Base-by-base conservation (phyloP, 2,797 vertebrate species). In the Zenarchopterus dispar region DNA sequence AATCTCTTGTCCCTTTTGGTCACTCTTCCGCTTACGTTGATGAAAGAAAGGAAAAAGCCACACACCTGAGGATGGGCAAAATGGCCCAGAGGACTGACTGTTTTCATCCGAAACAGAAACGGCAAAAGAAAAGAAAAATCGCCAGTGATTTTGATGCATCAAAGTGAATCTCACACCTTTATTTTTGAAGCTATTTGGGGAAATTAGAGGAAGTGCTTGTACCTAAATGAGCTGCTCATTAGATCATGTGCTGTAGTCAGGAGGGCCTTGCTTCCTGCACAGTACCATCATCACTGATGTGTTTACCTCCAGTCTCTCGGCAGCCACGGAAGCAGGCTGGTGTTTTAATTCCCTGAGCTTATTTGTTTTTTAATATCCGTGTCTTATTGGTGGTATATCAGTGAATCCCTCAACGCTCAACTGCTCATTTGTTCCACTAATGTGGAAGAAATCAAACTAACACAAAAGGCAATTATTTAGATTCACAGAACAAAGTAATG, bases 1-100 rank as follows among this genome's bases (percentile, higher is more conserved):
- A 64, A 55, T 26, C 59, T 52, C 28, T 45, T 1, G 18, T 69
- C 64, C 75, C 80, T 9, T 23, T 42, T 72, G 65, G 71, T 61
- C 50, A 46, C 24, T 6, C n/a, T 49, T 61, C 47, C 13, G 1
- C 62, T 62, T n/a, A 43, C 47, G 56, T 22, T 39, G 50, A 67
- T 50, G 59, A 52, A 65, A 52, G 2, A 57, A 43, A 61, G 17
- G 56, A 78, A 45, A 33, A 0, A 54, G 21, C 9, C 1, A 1
- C 6, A n/a, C 21, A 31, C 28, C 2, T 2, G 51, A 52, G 53
- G 56, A 21, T 15, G 16, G 9, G 8, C 23, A 21, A 26, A 31
- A n/a, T 8, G 19, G 15, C 33, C 19, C 0, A 5, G 43, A 28
- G n/a, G 24, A 42, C 17, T 43, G 5, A 28, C 22, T 19, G 0